These are phyloP conservation scores for Drosophila trapezifrons DNA, from an alignment of 1,140 invertebrate genomes.

Conservation along the genomic window DNA sequence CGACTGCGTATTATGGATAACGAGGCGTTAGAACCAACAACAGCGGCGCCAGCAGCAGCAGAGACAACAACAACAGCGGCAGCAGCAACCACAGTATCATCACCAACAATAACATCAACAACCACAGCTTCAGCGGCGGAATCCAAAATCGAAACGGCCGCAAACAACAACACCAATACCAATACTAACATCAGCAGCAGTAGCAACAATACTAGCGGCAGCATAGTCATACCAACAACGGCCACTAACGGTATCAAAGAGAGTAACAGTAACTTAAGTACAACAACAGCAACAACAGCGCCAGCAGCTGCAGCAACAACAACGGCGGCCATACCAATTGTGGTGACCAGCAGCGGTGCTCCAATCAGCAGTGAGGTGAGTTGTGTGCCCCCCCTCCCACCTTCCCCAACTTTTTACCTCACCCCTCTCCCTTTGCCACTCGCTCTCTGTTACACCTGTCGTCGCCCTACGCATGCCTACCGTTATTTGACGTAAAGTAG, in stretches of 20 bases:
- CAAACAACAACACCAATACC: conserved; percentile 65
- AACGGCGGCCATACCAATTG: conserved; percentile 57
- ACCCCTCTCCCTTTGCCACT: neutral
- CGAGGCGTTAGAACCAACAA: conserved; percentile 73
- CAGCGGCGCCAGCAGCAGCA: conserved; percentile 46
- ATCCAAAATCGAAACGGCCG: conserved; percentile 63
- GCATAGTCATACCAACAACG: conserved; percentile 57
- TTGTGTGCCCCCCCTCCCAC: conserved; percentile 24
- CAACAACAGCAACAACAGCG: conserved; percentile 57
- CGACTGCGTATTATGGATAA: conserved; percentile 83
- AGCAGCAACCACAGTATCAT: conserved; percentile 21
- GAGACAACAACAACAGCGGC: conserved; percentile 40
- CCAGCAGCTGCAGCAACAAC: conserved; percentile 45
- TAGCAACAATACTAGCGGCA: conserved; percentile 37
- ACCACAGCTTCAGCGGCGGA: conserved; percentile 28
- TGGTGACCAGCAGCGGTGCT: conserved; percentile 69
- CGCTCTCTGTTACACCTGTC: conserved; percentile 6
- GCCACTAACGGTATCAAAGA: conserved; percentile 83
- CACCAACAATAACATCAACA: conserved; percentile 23
- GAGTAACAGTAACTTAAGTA: conserved; percentile 83
- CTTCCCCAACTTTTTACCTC: neutral
- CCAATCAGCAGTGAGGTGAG: conserved; percentile 78
- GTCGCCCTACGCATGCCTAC: conserved; percentile 20
- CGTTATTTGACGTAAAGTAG: conserved; percentile 30
- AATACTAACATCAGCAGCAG: conserved; percentile 27